Evolutionary conservation across 2,888 invertebrate genomes (phyloP).

Genomic region (Drosophila helvetica): DNA sequence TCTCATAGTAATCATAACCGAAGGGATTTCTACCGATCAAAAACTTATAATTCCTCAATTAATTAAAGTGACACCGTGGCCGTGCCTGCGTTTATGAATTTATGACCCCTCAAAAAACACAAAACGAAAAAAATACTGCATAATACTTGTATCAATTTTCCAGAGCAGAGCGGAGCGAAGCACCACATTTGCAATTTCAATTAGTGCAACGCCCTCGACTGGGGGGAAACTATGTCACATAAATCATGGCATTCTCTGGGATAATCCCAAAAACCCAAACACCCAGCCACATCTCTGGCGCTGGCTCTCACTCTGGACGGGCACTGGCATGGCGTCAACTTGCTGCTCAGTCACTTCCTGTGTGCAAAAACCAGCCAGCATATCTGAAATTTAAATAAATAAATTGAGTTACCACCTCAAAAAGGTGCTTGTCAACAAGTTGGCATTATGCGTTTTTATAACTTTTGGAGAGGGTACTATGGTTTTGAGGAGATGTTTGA

Average conservation of each 20-base stretch:
- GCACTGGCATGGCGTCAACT: slow-evolving; percentile 48
- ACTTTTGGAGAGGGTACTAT: not conserved
- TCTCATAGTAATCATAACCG: slow-evolving; percentile 43
- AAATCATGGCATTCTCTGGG: slow-evolving; percentile 70
- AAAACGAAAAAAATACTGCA: slow-evolving; percentile 54
- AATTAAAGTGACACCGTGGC: slow-evolving; percentile 62
- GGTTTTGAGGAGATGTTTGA: not conserved
- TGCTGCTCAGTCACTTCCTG: slow-evolving; percentile 59
- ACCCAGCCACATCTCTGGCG: slow-evolving; percentile 28
- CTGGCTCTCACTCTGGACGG: not conserved
- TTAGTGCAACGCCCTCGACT: slow-evolving; percentile 76
- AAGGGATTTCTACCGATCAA: slow-evolving; percentile 25
- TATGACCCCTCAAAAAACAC: slow-evolving; percentile 33
- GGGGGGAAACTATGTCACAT: slow-evolving; percentile 77
- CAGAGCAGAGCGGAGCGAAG: slow-evolving; percentile 24
- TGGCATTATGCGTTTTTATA: slow-evolving; percentile 35
- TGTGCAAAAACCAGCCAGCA: slow-evolving; percentile 17
- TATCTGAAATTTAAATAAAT: slow-evolving; percentile 81
- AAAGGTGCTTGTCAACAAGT: slow-evolving; percentile 71
- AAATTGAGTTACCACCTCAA: slow-evolving; percentile 82
- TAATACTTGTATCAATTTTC: slow-evolving; percentile 77
- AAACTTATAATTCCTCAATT: slow-evolving; percentile 73
- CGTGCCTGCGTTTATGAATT: slow-evolving; percentile 38
- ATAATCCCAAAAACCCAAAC: not conserved
- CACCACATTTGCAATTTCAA: slow-evolving; percentile 78